A percentile compares a stretch with the other conserved stretches of the same genome.
phyloP scores from a whole-genome alignment of 2,113 vertebrate genomes.

The Peucedramus taeniatus region DNA sequence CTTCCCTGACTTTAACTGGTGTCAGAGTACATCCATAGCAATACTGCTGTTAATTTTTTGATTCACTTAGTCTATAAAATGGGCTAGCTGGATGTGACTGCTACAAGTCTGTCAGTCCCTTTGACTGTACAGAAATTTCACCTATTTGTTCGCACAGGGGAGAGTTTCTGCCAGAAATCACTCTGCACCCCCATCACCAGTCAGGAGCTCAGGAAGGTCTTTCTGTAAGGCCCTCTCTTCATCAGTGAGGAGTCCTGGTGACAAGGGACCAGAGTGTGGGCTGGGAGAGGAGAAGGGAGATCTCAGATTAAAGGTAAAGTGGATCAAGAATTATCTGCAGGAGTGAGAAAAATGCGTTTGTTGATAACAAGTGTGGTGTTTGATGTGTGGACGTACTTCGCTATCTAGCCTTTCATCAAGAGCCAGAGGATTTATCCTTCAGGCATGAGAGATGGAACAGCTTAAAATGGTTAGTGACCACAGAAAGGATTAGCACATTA shows the following conservation, averaged over 20 bases:
- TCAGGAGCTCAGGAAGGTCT: background rate
- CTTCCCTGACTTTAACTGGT: background rate
- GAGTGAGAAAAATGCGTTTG: background rate
- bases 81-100: background rate
- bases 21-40: background rate
- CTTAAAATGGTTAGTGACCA: conserved; percentile 59
- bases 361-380: background rate
- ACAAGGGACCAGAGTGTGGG: background rate
- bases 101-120: background rate
- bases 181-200: background rate
- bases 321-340: background rate
- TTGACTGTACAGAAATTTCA: background rate
- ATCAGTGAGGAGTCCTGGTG: background rate
- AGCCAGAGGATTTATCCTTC: conserved; percentile 37
- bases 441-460: conserved; percentile 16
- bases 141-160: accelerated
- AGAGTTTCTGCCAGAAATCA: background rate
- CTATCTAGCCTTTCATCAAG: conserved; percentile 25
- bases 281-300: background rate
- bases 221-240: background rate
- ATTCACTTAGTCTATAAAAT: background rate
- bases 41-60: background rate
- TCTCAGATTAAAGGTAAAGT: background rate
- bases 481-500: conserved; percentile 53
- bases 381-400: background rate